A percentile compares a stretch with the other conserved stretches of the same genome.
These are phyloP conservation scores for Myotis vivesi DNA, from an alignment of 2,797 vertebrate species.

Conservation along the genomic window DNA sequence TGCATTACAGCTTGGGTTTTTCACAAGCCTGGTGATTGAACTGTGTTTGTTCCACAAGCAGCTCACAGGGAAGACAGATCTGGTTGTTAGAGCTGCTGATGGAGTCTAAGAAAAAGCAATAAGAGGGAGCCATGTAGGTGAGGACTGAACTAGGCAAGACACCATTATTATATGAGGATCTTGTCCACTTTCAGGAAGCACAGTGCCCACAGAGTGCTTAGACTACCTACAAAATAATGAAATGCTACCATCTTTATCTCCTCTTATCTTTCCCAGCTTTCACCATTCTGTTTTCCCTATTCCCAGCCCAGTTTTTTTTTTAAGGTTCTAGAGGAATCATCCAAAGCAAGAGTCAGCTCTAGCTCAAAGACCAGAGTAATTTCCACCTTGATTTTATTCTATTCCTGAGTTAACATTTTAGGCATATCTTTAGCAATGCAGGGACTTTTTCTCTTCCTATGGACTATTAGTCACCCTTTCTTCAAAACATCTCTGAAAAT, in stretches of 20 bases:
- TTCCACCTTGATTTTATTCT: neutral
- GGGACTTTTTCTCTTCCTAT: neutral
- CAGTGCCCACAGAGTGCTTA: neutral
- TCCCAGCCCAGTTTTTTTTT: neutral
- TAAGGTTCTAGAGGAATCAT: neutral
- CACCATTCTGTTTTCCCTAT: neutral
- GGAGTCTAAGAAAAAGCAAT: neutral
- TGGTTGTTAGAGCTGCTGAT: neutral
- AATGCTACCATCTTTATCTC: neutral
- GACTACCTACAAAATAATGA: too few species aligned
- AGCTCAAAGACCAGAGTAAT: neutral
- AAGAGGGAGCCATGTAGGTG: neutral
- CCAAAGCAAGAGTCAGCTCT: neutral
- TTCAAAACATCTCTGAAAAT: slow-evolving; percentile 19
- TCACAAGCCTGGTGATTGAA: neutral
- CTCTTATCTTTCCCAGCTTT: neutral
- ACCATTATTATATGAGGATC: neutral
- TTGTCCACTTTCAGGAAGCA: neutral
- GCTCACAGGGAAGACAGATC: neutral
- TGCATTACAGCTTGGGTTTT: neutral
- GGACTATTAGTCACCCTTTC: neutral
- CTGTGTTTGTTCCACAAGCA: neutral
- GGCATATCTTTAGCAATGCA: neutral
- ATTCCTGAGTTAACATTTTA: neutral
- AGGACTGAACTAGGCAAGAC: neutral